These are phyloP conservation scores for Macrocentrus cingulum DNA, from an alignment of 1,140 invertebrate genomes.

Conservation along the genomic window DNA sequence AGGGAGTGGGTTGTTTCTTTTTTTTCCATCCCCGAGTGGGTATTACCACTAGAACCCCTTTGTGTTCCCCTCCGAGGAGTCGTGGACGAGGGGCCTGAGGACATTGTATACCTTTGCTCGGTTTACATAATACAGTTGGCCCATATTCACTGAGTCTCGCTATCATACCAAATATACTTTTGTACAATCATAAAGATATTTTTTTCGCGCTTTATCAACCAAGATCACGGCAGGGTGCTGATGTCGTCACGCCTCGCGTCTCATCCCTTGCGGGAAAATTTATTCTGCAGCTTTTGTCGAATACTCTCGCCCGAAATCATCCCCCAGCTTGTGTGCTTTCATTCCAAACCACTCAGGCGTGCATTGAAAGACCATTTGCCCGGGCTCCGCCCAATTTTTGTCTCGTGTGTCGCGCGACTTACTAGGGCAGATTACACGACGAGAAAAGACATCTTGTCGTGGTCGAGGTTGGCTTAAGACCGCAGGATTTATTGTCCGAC, in stretches of 20 bases:
- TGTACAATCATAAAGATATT: too few species aligned
- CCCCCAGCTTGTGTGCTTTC: slow-evolving; percentile 16
- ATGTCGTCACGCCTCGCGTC: too few species aligned
- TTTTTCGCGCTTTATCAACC: too few species aligned
- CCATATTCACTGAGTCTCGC: too few species aligned
- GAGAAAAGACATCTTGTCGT: slow-evolving; percentile 17
- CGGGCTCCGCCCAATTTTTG: slow-evolving; percentile 36
- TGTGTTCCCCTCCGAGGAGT: background rate
- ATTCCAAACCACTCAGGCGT: slow-evolving; percentile 46
- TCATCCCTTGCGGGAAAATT: too few species aligned
- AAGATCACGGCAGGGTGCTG: too few species aligned
- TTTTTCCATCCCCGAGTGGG: background rate
- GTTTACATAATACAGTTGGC: too few species aligned
- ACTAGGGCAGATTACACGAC: slow-evolving; percentile 36
- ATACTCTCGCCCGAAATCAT: slow-evolving; percentile 10
- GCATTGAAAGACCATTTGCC: slow-evolving; percentile 44
- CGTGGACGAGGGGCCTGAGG: background rate
- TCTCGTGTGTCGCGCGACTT: slow-evolving; percentile 16
- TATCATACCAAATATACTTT: too few species aligned
- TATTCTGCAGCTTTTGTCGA: too few species aligned
- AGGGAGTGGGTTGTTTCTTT: slow-evolving; percentile 10
- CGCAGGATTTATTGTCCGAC: slow-evolving; percentile 34
- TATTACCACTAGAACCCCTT: slow-evolving; percentile 15
- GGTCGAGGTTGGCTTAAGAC: slow-evolving; percentile 41
- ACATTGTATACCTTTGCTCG: too few species aligned